phyloP scores from a whole-genome alignment of 2,797 vertebrate species.

The Chiloscyllium punctatum region DNA sequence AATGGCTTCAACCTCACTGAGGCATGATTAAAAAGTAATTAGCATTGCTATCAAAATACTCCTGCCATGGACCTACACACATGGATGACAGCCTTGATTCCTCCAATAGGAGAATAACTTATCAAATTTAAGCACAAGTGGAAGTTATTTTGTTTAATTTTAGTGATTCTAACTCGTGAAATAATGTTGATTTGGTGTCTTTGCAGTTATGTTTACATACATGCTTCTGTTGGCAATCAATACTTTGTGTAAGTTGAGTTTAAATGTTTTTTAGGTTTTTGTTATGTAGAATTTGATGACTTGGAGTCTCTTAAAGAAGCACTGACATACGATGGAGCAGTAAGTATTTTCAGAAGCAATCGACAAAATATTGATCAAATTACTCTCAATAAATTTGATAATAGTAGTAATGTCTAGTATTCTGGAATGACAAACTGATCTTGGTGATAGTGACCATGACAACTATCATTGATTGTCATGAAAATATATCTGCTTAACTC shows the following conservation, averaged over 20 bases:
- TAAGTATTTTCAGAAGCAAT: conserved; percentile 61
- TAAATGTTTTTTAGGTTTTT: conserved; percentile 73
- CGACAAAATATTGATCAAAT: not conserved
- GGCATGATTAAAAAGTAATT: not conserved
- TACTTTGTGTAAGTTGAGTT: not conserved
- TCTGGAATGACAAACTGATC: not conserved
- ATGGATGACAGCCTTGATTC: not conserved
- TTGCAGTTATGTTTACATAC: not conserved
- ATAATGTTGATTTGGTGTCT: not conserved
- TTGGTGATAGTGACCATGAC: too few species aligned
- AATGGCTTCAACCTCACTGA: not conserved
- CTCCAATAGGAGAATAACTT: not conserved
- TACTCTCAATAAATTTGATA: not conserved
- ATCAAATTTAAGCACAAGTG: not conserved
- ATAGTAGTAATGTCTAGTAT: too few species aligned
- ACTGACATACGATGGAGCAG: conserved; percentile 87
- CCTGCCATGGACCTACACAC: not conserved
- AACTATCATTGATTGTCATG: too few species aligned
- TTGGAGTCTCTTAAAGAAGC: conserved; percentile 96
- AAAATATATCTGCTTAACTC: too few species aligned
- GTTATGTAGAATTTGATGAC: conserved; percentile 98
- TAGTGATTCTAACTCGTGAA: not conserved
- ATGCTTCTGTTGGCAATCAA: not conserved
- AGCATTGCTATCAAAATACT: not conserved
- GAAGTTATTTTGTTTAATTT: not conserved